These are phyloP conservation scores for Margaritifera margaritifera DNA, from an alignment of 2,888 invertebrate species.

Conservation along the genomic window DNA sequence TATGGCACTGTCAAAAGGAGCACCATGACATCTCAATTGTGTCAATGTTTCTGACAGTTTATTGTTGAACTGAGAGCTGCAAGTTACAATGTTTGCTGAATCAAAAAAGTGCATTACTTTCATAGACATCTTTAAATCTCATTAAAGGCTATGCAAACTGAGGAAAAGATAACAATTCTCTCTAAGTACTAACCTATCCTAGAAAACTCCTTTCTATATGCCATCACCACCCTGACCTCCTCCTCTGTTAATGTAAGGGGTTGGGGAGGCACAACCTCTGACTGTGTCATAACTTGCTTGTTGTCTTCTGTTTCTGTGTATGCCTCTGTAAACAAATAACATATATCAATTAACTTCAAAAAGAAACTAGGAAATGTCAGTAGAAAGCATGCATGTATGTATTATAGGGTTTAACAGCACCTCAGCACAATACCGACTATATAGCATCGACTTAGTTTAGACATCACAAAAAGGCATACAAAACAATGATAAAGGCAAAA, in stretches of 20 bases:
- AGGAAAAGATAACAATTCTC: not conserved
- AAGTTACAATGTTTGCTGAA: too few species aligned
- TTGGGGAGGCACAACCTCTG: slow-evolving; percentile 54
- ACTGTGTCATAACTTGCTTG: slow-evolving; percentile 34
- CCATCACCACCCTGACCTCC: slow-evolving; percentile 76
- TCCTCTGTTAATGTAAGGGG: slow-evolving; percentile 70
- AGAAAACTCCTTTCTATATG: slow-evolving; percentile 76
- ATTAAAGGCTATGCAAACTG: not conserved
- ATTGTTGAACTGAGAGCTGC: too few species aligned
- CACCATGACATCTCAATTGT: too few species aligned
- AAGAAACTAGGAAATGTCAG: not conserved
- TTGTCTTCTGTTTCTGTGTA: slow-evolving; percentile 41
- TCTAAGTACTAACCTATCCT: slow-evolving; percentile 75
- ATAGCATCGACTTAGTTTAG: too few species aligned
- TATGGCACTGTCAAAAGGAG: too few species aligned
- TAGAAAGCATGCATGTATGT: not conserved
- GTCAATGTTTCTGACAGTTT: too few species aligned
- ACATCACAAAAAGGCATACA: too few species aligned
- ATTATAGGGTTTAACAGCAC: not conserved
- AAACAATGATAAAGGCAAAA: too few species aligned
- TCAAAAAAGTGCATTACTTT: too few species aligned
- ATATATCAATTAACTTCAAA: slow-evolving; percentile 5
- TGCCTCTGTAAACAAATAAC: slow-evolving; percentile 37
- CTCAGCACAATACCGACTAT: not conserved
- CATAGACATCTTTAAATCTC: too few species aligned